Percentiles rank a stretch among this genome's conserved stretches.
These are phyloP conservation scores for Pteromalus puparum DNA, from an alignment of 1,140 invertebrate genomes.

Conservation along the genomic window DNA sequence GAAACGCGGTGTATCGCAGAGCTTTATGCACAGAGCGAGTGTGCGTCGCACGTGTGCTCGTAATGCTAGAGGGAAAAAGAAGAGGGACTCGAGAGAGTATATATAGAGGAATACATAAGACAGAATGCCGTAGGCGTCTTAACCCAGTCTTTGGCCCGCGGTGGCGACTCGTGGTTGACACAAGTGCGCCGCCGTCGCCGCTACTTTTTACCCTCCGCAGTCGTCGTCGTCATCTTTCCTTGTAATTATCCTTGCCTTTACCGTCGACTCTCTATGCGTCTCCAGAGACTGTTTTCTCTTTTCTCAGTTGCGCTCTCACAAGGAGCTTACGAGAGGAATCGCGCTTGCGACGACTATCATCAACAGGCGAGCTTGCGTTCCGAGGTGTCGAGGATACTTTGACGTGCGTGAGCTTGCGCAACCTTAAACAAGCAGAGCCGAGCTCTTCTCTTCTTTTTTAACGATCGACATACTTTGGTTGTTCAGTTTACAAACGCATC, in stretches of 20 bases:
- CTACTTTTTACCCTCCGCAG: not conserved
- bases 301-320: not conserved
- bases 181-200: not conserved
- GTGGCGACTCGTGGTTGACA: not conserved
- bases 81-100: not conserved
- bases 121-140: constrained; percentile 23
- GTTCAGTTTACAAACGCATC: too few species aligned
- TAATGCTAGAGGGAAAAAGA: not conserved
- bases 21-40: not conserved
- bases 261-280: not conserved
- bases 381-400: too few species aligned
- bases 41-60: not conserved
- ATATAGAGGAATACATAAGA: not conserved
- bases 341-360: not conserved
- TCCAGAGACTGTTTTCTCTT: not conserved
- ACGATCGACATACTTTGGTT: too few species aligned
- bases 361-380: not conserved
- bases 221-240: not conserved
- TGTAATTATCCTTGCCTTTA: constrained; percentile 32
- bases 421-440: too few species aligned
- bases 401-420: too few species aligned
- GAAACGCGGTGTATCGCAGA: not conserved
- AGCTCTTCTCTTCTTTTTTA: too few species aligned
- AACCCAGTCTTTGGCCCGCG: constrained; percentile 30
- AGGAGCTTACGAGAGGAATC: not conserved